Evolutionary conservation across 2,888 invertebrate species (phyloP).

Genomic region (Drosophila mayaguana): DNA sequence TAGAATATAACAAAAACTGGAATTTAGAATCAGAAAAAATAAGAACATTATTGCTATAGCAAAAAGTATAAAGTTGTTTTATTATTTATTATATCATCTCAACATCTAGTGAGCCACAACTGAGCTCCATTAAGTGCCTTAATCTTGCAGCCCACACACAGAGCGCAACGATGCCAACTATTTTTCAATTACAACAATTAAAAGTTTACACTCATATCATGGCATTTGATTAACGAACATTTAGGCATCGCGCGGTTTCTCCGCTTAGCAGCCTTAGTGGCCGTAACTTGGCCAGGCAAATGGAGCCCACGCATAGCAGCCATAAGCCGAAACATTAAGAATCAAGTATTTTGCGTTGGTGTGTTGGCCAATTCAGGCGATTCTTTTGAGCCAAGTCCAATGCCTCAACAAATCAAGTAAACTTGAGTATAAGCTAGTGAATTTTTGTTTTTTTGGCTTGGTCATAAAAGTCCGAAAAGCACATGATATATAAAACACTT

Average conservation of each 20-base stretch:
- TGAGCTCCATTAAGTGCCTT: not conserved
- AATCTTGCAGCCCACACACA: not conserved
- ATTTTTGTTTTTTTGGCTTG: slow-evolving; percentile 44
- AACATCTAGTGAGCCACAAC: not conserved
- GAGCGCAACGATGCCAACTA: not conserved
- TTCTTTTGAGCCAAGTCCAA: slow-evolving; percentile 42
- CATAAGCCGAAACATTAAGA: slow-evolving; percentile 10
- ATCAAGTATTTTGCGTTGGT: slow-evolving; percentile 48
- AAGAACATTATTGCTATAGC: not conserved
- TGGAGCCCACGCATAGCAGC: slow-evolving; percentile 43
- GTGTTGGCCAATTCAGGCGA: slow-evolving; percentile 30
- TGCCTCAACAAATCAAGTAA: slow-evolving; percentile 24
- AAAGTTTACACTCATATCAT: slow-evolving; percentile 26
- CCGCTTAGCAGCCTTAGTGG: slow-evolving; percentile 15
- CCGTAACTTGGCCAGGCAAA: slow-evolving; percentile 28
- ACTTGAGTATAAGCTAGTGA: slow-evolving; percentile 25
- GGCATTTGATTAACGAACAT: slow-evolving; percentile 35
- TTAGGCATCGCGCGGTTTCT: slow-evolving; percentile 5
- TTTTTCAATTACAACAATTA: slow-evolving; percentile 34
- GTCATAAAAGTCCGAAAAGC: slow-evolving; percentile 50
- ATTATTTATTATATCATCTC: no score
- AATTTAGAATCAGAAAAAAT: no score
- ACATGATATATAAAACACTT: slow-evolving; percentile 65
- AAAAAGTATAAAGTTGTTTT: not conserved
- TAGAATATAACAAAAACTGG: no score